Conservation (phyloP, 1,140 invertebrate genomes). For the Dendroctonus ponderosae region DNA sequence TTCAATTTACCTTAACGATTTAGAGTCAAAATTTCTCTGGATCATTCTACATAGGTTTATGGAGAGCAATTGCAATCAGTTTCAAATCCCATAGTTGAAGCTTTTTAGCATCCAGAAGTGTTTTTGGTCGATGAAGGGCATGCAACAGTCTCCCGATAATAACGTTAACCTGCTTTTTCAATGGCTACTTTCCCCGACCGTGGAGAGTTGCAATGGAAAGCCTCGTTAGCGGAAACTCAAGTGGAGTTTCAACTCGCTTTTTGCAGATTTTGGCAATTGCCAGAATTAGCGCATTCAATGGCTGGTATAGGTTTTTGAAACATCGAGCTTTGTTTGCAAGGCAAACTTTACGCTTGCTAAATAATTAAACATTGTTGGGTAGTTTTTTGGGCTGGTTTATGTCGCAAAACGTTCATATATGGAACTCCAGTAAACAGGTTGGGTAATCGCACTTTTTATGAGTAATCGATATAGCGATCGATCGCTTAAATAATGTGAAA, state of each 20-base stretch:
- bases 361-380: not conserved
- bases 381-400: not conserved
- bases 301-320: slow-evolving; percentile 10
- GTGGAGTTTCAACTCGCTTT: slow-evolving; percentile 21
- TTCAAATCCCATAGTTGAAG: not conserved
- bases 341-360: not conserved
- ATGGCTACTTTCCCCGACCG: slow-evolving; percentile 14
- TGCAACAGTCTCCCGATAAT: slow-evolving; percentile 18
- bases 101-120: slow-evolving; percentile 6
- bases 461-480: no score
- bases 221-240: slow-evolving; percentile 23
- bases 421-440: not conserved
- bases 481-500: no score
- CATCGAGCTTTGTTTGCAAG: not conserved
- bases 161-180: slow-evolving; percentile 16
- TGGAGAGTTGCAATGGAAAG: slow-evolving; percentile 11
- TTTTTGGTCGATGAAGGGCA: slow-evolving; percentile 3
- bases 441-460: no score
- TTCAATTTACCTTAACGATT: not conserved
- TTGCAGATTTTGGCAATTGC: slow-evolving; percentile 16
- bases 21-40: not conserved
- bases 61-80: not conserved
- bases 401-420: not conserved
- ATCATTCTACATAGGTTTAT: not conserved
- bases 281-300: slow-evolving; percentile 17